These are phyloP conservation scores for Calliopum simillimum DNA, from an alignment of 2,888 invertebrate genomes.

Conservation along the genomic window DNA sequence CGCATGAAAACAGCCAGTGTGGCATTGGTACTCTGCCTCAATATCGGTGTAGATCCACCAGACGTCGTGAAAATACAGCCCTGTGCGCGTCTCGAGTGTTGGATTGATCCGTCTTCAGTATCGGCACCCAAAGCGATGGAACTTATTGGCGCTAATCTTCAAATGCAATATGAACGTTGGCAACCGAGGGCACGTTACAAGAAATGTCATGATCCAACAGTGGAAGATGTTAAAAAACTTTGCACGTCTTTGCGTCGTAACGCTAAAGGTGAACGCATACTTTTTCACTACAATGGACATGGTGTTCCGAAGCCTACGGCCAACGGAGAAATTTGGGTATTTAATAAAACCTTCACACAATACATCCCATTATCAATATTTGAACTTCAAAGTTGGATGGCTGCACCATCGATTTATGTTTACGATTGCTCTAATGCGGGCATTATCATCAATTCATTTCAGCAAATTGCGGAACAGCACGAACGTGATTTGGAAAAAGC, in stretches of 20 bases:
- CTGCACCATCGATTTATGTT: slow-evolving; percentile 97
- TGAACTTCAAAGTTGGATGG: slow-evolving; percentile 99
- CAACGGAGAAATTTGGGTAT: slow-evolving; percentile 99
- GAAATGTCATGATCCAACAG: slow-evolving; percentile 95
- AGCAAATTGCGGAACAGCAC: slow-evolving; percentile 90
- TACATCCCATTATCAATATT: slow-evolving; percentile 99
- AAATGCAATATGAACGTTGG: slow-evolving; percentile 98
- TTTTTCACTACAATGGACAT: slow-evolving; percentile 99
- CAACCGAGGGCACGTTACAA: slow-evolving; percentile 98
- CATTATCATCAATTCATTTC: slow-evolving; percentile 91
- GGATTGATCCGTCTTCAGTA: slow-evolving; percentile 93
- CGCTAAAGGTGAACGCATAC: slow-evolving; percentile 97
- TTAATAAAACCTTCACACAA: slow-evolving; percentile 98
- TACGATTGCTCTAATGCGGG: slow-evolving; percentile 99
- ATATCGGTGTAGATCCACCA: slow-evolving; percentile 99
- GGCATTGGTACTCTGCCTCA: slow-evolving; percentile 95
- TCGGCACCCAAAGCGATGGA: slow-evolving; percentile 93
- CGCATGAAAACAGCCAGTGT: slow-evolving; percentile 99
- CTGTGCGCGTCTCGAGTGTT: slow-evolving; percentile 94
- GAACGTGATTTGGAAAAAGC: slow-evolving; percentile 79
- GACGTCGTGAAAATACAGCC: slow-evolving; percentile 98
- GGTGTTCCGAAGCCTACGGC: slow-evolving; percentile 98
- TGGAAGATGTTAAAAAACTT: slow-evolving; percentile 97
- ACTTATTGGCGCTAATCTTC: slow-evolving; percentile 89
- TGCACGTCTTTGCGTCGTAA: slow-evolving; percentile 94